Conservation (phyloP, 2,113 vertebrate genomes). For the Sigmodon hispidus region DNA sequence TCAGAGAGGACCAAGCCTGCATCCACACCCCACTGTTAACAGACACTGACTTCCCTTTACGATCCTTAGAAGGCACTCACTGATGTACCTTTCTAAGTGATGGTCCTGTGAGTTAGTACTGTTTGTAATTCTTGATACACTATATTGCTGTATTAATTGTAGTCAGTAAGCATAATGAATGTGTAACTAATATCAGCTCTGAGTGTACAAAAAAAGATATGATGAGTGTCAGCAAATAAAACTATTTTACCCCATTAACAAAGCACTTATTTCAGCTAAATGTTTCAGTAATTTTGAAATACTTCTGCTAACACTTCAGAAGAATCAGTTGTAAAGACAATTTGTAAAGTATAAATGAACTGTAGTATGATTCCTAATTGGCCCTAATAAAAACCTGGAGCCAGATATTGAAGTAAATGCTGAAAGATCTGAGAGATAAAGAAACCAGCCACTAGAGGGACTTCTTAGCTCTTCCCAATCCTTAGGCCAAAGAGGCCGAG, state of each 20-base stretch:
- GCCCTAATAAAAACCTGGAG: too few species aligned
- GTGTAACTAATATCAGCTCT: neutral
- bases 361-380: too few species aligned
- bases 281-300: neutral
- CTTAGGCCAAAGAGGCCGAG: too few species aligned
- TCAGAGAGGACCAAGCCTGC: neutral
- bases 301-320: neutral
- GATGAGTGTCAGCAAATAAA: neutral
- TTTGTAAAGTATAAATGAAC: neutral
- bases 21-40: neutral
- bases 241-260: neutral
- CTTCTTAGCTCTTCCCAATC: too few species aligned
- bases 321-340: neutral
- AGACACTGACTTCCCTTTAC: neutral
- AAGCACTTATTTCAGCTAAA: neutral
- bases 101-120: neutral
- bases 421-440: too few species aligned
- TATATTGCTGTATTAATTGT: neutral
- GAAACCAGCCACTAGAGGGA: too few species aligned
- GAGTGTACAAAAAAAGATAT: neutral
- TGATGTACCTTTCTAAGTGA: neutral
- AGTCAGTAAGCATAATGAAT: neutral
- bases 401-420: too few species aligned
- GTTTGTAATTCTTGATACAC: neutral
- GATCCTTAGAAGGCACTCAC: neutral